phyloP scores from a whole-genome alignment of 92 coral and sea anemone species.

The Muricea muricata region DNA sequence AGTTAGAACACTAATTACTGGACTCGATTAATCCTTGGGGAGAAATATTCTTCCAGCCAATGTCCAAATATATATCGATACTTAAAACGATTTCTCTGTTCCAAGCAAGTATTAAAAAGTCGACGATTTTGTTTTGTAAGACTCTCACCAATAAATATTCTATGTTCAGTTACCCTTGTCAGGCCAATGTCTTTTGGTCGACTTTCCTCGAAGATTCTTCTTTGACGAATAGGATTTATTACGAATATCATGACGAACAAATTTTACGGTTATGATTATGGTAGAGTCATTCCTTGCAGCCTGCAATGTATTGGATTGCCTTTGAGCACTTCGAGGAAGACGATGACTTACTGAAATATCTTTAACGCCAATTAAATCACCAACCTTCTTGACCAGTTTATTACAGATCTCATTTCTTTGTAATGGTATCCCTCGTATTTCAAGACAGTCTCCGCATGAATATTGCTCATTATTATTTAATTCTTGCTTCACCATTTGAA shows the following conservation, averaged over 20 bases:
- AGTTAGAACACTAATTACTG: constrained; percentile 32
- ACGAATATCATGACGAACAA: constrained; percentile 19
- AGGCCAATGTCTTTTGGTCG: constrained; percentile 34
- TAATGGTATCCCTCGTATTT: constrained; percentile 41
- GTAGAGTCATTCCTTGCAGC: constrained; percentile 18
- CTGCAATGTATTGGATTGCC: too few relatives aligned
- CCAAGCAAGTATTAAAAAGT: constrained; percentile 37
- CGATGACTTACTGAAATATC: constrained; percentile 42
- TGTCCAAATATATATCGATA: constrained; percentile 45
- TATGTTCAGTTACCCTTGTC: constrained; percentile 9
- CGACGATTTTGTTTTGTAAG: constrained; percentile 44
- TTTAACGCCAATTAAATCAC: constrained; percentile 26
- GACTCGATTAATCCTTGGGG: constrained; percentile 43
- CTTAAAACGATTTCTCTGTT: constrained; percentile 31
- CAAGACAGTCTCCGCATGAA: constrained; percentile 43
- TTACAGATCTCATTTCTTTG: constrained; percentile 14
- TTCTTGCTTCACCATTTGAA: constrained; percentile 33
- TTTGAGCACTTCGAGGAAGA: constrained; percentile 13
- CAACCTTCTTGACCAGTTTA: constrained; percentile 22
- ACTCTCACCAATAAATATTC: constrained; percentile 45
- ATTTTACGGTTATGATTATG: constrained; percentile 49
- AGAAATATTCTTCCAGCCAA: constrained; percentile 42
- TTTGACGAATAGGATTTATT: constrained; percentile 41
- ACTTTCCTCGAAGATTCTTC: constrained; percentile 18
- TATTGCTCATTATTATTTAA: constrained; percentile 38